A percentile compares a stretch with the other conserved stretches of the same genome.
phyloP scores from a whole-genome alignment of 2,888 invertebrate species.

The Heliothis peltigera region DNA sequence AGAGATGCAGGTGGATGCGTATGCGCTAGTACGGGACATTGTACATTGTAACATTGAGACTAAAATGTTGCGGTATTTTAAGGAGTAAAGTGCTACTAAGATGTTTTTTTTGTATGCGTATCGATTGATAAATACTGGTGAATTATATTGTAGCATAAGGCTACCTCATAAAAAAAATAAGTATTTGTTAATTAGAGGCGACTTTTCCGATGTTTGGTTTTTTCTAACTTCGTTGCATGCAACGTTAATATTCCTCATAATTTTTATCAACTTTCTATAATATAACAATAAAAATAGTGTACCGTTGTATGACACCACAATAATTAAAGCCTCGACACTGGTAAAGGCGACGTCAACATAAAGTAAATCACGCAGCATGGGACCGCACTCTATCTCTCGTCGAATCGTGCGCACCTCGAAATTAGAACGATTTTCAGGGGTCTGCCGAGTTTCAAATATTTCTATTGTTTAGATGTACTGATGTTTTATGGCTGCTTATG shows the following conservation, averaged over 20 bases:
- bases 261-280: too few relatives aligned
- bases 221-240: too few relatives aligned
- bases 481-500: too few relatives aligned
- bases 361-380: constrained; percentile 83
- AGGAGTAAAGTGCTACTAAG: neutral
- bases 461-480: too few relatives aligned
- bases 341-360: constrained; percentile 3
- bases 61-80: constrained; percentile 8
- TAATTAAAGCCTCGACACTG: constrained; percentile 26
- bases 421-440: constrained; percentile 73
- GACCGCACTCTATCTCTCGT: constrained; percentile 49
- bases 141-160: too few relatives aligned
- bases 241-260: too few relatives aligned
- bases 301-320: constrained; percentile 2
- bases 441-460: constrained; percentile 2
- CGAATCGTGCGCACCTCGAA: constrained; percentile 71
- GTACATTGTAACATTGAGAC: constrained; percentile 23
- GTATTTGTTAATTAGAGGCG: too few relatives aligned
- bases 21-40: constrained; percentile 27
- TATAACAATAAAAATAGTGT: neutral
- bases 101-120: too few relatives aligned
- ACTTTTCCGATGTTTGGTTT: too few relatives aligned
- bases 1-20: constrained; percentile 58
- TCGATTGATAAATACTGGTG: too few relatives aligned
- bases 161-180: too few relatives aligned